These are phyloP conservation scores for Papilio elwesi DNA, from an alignment of 2,888 invertebrate species.

Conservation along the genomic window DNA sequence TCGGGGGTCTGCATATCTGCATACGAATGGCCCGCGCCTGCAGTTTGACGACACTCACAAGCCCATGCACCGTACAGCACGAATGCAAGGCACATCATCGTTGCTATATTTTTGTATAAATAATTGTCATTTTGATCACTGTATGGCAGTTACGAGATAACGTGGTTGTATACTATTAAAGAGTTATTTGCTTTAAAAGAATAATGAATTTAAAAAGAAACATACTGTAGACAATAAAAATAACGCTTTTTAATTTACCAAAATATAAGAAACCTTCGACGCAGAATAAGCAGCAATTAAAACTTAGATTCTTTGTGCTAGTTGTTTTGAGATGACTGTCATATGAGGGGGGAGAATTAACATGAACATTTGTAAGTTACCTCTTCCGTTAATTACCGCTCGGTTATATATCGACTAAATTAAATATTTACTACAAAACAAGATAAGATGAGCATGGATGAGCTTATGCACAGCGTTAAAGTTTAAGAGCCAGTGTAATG, in stretches of 20 bases:
- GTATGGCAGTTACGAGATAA: slow-evolving; percentile 19
- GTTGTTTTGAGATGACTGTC: too few species aligned
- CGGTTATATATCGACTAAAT: too few species aligned
- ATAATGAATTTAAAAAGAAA: slow-evolving; percentile 10
- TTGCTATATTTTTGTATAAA: slow-evolving; percentile 41
- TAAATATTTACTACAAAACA: too few species aligned
- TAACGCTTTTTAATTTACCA: too few species aligned
- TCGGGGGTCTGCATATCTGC: slow-evolving; percentile 61
- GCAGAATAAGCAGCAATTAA: background rate
- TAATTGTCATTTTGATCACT: slow-evolving; percentile 17
- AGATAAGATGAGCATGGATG: too few species aligned
- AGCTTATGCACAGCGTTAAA: too few species aligned
- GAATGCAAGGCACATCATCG: slow-evolving; percentile 54
- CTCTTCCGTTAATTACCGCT: too few species aligned
- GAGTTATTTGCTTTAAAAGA: slow-evolving; percentile 2
- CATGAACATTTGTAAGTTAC: too few species aligned
- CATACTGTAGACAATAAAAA: slow-evolving; percentile 4
- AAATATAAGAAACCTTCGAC: background rate
- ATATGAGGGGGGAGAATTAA: too few species aligned
- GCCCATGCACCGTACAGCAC: slow-evolving; percentile 51
- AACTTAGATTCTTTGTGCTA: too few species aligned
- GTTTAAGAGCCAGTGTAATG: too few species aligned
- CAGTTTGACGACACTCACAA: slow-evolving; percentile 53
- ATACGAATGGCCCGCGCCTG: slow-evolving; percentile 62
- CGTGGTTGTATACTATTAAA: slow-evolving; percentile 5